Evolutionary conservation across 2,113 vertebrate genomes (phyloP), one percentile per base, ranked within the genome.

Genomic region (Sorex araneus): DNA sequence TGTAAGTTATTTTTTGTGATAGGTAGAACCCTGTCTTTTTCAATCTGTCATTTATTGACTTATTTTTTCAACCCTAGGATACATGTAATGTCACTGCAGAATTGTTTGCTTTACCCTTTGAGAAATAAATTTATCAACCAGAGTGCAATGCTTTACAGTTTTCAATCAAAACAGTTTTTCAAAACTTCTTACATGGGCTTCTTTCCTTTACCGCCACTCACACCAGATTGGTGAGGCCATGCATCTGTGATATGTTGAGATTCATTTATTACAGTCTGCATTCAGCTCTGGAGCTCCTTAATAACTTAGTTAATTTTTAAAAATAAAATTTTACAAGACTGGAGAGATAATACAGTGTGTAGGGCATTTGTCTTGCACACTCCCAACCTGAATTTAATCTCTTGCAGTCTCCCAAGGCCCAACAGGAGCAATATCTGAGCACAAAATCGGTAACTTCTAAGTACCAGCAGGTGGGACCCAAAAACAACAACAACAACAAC

Each of bases 41-140:
- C 3, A 13, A 45, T 60, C 47, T 91, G 27, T 21, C 27, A 10
- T 75, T 67, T 79, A 43, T 50, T 87, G 80, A 80, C 9, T 18
- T 70, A 83, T 54, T 63, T 83, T 8, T 70, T 75, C 30, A 74
- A 60, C 23, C 43, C 57, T 67, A 54, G 6, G 16, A 54, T 43
- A 6, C 50, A 21, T 69, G 6, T 34, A 66, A 76, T 27, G 28
- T 28, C 8, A 43, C 32, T 79, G 75, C 25, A 71, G 10, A 69
- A 83, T 47, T 79, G 30, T 43, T 75, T 50, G 16, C 18, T n/a
- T 60, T 10, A 32, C 12, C 16, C 69, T 84, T 1, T 34, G n/a
- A 79, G 19, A 84, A 81, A 27, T 74, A 71, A 69, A 66, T 84
- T 76, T 64, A 16, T 19, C 75, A 91, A 9, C 86, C 57, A 27